phyloP scores from a whole-genome alignment of 2,888 invertebrate species.

The Epinotia bilunana region DNA sequence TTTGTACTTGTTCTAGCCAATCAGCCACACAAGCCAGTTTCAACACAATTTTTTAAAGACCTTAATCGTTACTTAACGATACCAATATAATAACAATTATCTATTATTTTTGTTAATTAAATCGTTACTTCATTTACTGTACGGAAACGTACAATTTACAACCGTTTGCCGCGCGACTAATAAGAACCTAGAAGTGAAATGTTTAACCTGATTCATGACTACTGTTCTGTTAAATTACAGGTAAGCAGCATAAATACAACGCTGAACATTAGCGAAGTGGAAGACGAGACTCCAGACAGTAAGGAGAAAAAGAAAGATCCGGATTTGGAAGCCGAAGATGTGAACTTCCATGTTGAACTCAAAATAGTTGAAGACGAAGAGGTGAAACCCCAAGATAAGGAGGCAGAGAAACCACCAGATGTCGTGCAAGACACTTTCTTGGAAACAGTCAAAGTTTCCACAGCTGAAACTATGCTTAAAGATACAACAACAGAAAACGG shows the following conservation, averaged over 20 bases:
- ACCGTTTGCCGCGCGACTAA: not conserved
- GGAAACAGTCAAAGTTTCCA: conserved; percentile 48
- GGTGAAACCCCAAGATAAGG: conserved; percentile 49
- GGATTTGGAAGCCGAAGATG: conserved; percentile 69
- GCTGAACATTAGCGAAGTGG: conserved; percentile 61
- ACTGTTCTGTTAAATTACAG: conserved; percentile 58
- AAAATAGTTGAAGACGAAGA: conserved; percentile 82
- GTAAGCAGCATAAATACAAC: conserved; percentile 64
- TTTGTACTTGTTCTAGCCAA: no score
- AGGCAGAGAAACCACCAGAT: conserved; percentile 44
- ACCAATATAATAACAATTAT: not conserved
- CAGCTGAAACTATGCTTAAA: conserved; percentile 5
- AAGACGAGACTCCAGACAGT: conserved; percentile 49
- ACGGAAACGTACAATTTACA: not conserved
- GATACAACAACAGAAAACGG: conserved; percentile 38
- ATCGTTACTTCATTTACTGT: not conserved
- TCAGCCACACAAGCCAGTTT: no score
- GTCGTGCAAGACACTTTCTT: conserved; percentile 40
- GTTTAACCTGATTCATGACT: not conserved
- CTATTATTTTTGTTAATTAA: not conserved
- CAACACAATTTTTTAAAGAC: not conserved
- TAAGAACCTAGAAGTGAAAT: not conserved
- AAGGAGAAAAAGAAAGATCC: conserved; percentile 52
- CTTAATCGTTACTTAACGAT: not conserved
- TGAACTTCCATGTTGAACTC: conserved; percentile 74